phyloP scores from a whole-genome alignment of 2,113 vertebrate genomes.

The Microcebus lehilahytsara region DNA sequence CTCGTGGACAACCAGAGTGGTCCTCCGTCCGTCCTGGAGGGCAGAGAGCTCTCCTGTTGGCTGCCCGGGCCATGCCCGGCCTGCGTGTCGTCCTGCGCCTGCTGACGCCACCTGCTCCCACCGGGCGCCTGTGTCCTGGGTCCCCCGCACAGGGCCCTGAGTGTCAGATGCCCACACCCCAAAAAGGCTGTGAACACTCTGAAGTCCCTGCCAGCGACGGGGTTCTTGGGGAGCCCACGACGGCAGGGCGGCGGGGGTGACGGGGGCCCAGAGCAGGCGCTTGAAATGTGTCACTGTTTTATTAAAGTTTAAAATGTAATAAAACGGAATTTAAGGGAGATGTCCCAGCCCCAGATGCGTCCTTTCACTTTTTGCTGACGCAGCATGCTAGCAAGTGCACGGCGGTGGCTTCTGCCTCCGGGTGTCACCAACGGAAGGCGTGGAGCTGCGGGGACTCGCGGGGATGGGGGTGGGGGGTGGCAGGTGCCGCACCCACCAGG shows the following conservation, averaged over 20 bases:
- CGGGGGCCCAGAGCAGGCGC: neutral
- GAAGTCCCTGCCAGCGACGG: neutral
- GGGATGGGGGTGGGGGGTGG: neutral
- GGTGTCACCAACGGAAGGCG: neutral
- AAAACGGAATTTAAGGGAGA: constrained; percentile 25
- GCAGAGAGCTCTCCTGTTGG: neutral
- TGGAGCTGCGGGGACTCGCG: neutral
- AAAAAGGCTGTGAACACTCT: neutral
- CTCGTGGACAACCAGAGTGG: neutral
- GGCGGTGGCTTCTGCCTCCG: neutral
- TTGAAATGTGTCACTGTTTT: constrained; percentile 56
- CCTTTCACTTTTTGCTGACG: neutral
- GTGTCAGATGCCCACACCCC: neutral
- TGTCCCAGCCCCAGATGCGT: neutral
- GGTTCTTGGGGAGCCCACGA: neutral
- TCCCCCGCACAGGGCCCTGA: neutral
- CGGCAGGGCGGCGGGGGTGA: neutral
- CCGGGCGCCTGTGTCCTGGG: too few species aligned
- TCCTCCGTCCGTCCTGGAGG: neutral
- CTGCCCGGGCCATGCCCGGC: neutral
- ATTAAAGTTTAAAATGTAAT: constrained; percentile 77
- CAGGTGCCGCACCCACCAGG: too few species aligned
- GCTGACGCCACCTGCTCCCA: neutral
- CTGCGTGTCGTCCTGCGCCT: neutral
- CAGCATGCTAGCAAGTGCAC: neutral